phyloP scores from a whole-genome alignment of 2,113 vertebrate genomes.

The Felis chaus region DNA sequence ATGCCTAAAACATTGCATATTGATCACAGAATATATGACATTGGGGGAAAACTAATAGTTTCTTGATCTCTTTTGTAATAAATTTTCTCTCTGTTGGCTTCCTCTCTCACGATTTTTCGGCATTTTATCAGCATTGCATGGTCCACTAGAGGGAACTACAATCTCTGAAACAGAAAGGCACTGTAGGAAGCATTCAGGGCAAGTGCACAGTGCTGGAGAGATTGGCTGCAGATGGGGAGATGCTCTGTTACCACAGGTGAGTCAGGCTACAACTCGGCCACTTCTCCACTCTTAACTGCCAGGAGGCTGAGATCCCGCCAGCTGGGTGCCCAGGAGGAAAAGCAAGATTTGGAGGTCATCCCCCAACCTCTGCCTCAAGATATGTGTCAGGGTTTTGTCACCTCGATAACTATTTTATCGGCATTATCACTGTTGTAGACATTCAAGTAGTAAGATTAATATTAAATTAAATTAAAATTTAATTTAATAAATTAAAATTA shows the following conservation, averaged over 20 bases:
- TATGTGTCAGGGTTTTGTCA: neutral
- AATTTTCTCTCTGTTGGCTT: neutral
- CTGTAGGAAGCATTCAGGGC: neutral
- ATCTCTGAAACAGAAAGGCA: neutral
- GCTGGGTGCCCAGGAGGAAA: neutral
- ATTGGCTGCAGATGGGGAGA: neutral
- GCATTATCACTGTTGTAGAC: neutral
- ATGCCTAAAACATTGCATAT: neutral
- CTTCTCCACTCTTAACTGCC: neutral
- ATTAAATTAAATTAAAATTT: too few relatives aligned
- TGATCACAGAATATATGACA: neutral
- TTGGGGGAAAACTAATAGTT: neutral
- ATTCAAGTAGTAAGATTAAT: neutral
- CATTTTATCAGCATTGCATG: neutral
- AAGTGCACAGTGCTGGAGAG: neutral
- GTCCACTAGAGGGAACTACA: neutral
- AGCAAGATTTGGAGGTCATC: neutral
- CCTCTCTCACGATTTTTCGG: neutral
- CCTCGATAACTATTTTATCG: neutral
- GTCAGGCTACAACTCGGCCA: neutral
- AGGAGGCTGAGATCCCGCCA: neutral
- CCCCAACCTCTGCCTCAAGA: neutral
- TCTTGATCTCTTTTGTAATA: neutral
- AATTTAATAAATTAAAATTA: neutral
- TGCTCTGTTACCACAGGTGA: neutral